Evolutionary conservation across 1,140 invertebrate genomes (phyloP).

Genomic region (Macrocentrus cingulum): DNA sequence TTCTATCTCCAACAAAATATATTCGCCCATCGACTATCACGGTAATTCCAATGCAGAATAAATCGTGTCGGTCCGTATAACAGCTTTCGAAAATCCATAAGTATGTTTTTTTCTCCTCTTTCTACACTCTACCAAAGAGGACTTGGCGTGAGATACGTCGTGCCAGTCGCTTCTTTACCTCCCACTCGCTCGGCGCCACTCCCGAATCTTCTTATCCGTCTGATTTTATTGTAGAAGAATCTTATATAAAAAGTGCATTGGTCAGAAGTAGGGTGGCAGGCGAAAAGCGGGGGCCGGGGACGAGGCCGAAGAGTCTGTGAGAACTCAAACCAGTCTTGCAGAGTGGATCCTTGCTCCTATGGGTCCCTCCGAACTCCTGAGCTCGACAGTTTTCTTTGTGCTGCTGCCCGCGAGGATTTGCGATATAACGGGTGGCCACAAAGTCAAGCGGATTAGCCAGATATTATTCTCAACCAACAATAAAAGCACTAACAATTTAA

Average conservation of each 20-base stretch:
- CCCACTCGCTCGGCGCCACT: slow-evolving; percentile 15
- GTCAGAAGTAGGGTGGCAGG: slow-evolving; percentile 12
- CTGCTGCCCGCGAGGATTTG: slow-evolving; percentile 24
- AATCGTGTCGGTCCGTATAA: slow-evolving; percentile 15
- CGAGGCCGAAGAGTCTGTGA: slow-evolving; percentile 30
- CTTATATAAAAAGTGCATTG: slow-evolving; percentile 28
- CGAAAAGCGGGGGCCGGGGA: slow-evolving; percentile 15
- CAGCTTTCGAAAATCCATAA: slow-evolving; percentile 21
- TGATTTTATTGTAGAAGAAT: slow-evolving; percentile 28
- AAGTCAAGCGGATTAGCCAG: background rate
- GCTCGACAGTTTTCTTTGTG: slow-evolving; percentile 34
- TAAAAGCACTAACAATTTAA: too few relatives aligned
- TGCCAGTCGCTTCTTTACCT: background rate
- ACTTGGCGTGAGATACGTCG: background rate
- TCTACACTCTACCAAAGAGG: slow-evolving; percentile 8
- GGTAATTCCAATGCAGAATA: slow-evolving; percentile 21
- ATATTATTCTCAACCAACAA: background rate
- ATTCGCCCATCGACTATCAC: slow-evolving; percentile 20
- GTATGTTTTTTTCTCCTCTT: slow-evolving; percentile 31
- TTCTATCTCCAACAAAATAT: slow-evolving; percentile 19
- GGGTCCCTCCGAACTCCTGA: slow-evolving; percentile 25
- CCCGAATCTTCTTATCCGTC: slow-evolving; percentile 32
- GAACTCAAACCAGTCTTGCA: slow-evolving; percentile 36
- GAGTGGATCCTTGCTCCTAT: slow-evolving; percentile 28
- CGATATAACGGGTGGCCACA: slow-evolving; percentile 29